A percentile compares a stretch with the other conserved stretches of the same genome.
Conservation (phyloP, 2,797 vertebrate genomes). For the Scyliorhinus canicula region DNA sequence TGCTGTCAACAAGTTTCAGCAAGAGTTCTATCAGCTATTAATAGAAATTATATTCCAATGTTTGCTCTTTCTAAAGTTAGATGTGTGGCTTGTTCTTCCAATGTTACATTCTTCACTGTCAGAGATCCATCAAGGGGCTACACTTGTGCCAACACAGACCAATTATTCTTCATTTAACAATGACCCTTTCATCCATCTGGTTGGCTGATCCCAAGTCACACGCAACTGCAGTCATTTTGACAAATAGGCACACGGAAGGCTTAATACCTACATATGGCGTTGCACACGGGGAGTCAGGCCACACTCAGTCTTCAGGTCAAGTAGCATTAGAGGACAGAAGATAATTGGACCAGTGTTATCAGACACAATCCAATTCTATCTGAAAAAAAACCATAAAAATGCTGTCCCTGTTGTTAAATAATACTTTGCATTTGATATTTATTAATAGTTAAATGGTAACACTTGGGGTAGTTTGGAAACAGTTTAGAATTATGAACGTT, state of each 20-base stretch:
- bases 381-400: background rate
- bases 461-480: background rate
- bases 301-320: background rate
- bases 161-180: conserved; percentile 5
- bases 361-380: background rate
- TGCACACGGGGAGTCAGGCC: background rate
- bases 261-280: background rate
- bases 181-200: background rate
- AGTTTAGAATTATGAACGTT: background rate
- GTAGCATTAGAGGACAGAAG: background rate
- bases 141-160: background rate
- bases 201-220: background rate
- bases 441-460: background rate
- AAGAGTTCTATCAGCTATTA: background rate
- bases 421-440: background rate
- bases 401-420: background rate
- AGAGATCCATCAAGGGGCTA: background rate
- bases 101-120: background rate
- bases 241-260: background rate
- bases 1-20: background rate
- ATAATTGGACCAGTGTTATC: background rate
- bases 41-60: background rate
- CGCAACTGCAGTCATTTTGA: background rate
- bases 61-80: background rate
- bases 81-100: background rate